Conservation (phyloP, 2,113 vertebrate genomes). For the Dromiciops gliroides region DNA sequence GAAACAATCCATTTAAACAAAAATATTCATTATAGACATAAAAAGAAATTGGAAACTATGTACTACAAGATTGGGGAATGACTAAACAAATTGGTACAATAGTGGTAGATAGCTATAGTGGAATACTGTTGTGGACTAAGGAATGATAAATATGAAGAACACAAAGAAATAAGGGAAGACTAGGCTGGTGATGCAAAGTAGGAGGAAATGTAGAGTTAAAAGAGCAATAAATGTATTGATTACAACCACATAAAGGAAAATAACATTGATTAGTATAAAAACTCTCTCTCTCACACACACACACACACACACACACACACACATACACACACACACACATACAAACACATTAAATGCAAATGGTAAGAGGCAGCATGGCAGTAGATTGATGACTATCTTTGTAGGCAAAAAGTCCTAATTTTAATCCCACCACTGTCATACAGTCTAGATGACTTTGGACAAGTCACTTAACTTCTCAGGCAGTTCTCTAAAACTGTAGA, state of each 20-base stretch:
- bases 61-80: background rate
- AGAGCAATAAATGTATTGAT: background rate
- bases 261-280: background rate
- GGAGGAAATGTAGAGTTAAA: background rate
- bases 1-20: background rate
- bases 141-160: background rate
- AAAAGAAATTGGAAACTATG: background rate
- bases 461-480: background rate
- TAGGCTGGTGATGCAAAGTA: background rate
- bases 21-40: background rate
- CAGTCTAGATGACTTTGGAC: background rate
- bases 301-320: too few relatives aligned
- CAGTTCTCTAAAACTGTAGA: background rate
- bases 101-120: background rate
- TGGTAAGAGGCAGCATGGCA: background rate
- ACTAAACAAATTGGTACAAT: background rate
- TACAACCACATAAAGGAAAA: background rate
- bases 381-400: background rate
- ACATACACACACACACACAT: too few relatives aligned
- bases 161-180: background rate
- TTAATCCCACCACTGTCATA: background rate
- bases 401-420: background rate
- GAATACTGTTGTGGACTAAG: background rate
- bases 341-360: background rate
- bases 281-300: too few relatives aligned